phyloP scores from a whole-genome alignment of 2,113 vertebrate genomes.

The Gorsachius goisagi region DNA sequence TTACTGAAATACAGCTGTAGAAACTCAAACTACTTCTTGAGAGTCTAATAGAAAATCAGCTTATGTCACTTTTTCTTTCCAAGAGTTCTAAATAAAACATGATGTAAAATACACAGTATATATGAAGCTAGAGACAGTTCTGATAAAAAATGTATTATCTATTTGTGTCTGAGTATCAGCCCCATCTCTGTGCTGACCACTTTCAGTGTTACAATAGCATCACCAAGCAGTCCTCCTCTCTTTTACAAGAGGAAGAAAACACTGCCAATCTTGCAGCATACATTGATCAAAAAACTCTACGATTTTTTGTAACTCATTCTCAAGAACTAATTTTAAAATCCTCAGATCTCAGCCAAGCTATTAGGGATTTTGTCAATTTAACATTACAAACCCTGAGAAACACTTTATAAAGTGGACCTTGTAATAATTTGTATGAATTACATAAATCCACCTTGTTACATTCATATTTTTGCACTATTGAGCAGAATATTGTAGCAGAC shows the following conservation, averaged over 20 bases:
- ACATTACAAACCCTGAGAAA: not conserved
- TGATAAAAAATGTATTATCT: not conserved
- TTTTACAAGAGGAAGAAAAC: not conserved
- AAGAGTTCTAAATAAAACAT: not conserved
- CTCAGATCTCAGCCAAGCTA: not conserved
- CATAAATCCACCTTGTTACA: not conserved
- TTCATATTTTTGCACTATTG: not conserved
- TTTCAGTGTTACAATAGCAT: not conserved
- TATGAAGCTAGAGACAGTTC: not conserved
- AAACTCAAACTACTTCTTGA: not conserved
- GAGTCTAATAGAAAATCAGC: not conserved
- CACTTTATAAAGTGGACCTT: not conserved
- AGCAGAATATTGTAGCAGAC: not conserved
- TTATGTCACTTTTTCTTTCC: not conserved
- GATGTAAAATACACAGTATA: not conserved
- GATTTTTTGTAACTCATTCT: not conserved
- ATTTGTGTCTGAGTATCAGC: not conserved
- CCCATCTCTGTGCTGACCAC: not conserved
- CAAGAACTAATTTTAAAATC: not conserved
- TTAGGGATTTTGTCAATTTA: not conserved
- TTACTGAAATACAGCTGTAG: not conserved
- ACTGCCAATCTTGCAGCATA: not conserved
- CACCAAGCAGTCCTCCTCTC: not conserved
- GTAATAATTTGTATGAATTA: not conserved
- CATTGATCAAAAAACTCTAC: not conserved